Percentiles rank a stretch among this genome's conserved stretches.
phyloP scores from a whole-genome alignment of 1,140 invertebrate species.

The Drosophila pandora region DNA sequence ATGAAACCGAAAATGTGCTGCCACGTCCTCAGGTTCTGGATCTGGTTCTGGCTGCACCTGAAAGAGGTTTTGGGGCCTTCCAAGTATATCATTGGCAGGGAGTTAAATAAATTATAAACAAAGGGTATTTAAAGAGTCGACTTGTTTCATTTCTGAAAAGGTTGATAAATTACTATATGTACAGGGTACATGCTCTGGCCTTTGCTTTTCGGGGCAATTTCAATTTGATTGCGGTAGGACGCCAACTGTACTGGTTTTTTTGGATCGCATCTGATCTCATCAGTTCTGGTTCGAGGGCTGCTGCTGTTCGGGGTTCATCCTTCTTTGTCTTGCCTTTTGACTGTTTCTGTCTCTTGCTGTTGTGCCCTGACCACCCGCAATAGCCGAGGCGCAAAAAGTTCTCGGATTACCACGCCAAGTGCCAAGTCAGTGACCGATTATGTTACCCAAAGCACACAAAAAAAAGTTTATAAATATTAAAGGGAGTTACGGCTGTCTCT shows the following conservation, averaged over 20 bases:
- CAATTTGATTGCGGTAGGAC: constrained; percentile 70
- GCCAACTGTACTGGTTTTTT: constrained; percentile 45
- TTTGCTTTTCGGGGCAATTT: constrained; percentile 61
- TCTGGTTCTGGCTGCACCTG: constrained; percentile 14
- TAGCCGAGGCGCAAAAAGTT: constrained; percentile 62
- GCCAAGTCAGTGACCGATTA: constrained; percentile 81
- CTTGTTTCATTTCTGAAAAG: neutral
- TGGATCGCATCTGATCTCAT: constrained; percentile 31
- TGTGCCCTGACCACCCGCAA: constrained; percentile 71
- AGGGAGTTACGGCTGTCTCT: neutral
- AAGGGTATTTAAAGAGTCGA: neutral
- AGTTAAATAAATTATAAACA: neutral
- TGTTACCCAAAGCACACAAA: constrained; percentile 75
- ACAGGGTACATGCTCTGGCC: constrained; percentile 6
- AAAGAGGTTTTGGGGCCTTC: neutral
- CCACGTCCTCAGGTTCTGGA: constrained; percentile 21
- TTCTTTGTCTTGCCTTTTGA: neutral
- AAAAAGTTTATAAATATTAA: constrained; percentile 1
- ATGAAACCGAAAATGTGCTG: constrained; percentile 68
- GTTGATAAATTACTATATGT: constrained; percentile 70
- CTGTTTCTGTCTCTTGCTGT: neutral
- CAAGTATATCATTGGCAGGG: neutral
- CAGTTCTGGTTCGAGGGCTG: constrained; percentile 25
- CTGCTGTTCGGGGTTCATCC: constrained; percentile 16
- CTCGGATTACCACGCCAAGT: constrained; percentile 80